Evolutionary conservation across 2,888 invertebrate genomes (phyloP).

Genomic region (Apantesis nais): DNA sequence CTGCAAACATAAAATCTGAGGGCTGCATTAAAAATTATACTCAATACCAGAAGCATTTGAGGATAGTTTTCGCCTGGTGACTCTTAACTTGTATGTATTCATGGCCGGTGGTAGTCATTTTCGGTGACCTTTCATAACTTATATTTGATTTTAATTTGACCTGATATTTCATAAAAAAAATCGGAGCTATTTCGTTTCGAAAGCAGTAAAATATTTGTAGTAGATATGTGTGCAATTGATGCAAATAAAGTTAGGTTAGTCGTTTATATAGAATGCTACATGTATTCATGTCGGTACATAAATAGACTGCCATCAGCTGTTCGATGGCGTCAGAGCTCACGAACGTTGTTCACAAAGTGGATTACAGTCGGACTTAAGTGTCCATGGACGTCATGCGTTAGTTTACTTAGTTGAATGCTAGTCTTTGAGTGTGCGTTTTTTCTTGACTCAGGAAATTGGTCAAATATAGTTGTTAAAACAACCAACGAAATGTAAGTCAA

Average conservation of each 20-base stretch:
- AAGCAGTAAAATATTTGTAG: neutral
- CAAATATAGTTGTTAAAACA: neutral
- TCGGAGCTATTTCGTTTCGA: neutral
- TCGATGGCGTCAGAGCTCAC: constrained; percentile 33
- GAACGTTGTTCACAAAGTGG: constrained; percentile 41
- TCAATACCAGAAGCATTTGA: too few species aligned
- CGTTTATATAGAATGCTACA: neutral
- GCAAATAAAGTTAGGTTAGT: neutral
- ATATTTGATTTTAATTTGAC: too few species aligned
- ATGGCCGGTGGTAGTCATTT: too few species aligned
- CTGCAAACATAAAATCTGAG: too few species aligned
- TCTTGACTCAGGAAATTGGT: neutral
- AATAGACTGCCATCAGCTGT: constrained; percentile 32
- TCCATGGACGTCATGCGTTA: constrained; percentile 40
- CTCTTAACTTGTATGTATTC: too few species aligned
- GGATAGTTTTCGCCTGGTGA: too few species aligned
- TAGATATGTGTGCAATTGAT: neutral
- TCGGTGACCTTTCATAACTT: too few species aligned
- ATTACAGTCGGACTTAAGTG: constrained; percentile 43
- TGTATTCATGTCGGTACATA: neutral
- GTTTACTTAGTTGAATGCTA: constrained; percentile 36
- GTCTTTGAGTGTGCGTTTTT: neutral
- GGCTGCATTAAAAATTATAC: too few species aligned
- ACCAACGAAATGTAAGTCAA: neutral
- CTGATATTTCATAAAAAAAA: too few species aligned